phyloP scores from a whole-genome alignment of 2,113 vertebrate genomes.

The Onychostruthus taczanowskii region DNA sequence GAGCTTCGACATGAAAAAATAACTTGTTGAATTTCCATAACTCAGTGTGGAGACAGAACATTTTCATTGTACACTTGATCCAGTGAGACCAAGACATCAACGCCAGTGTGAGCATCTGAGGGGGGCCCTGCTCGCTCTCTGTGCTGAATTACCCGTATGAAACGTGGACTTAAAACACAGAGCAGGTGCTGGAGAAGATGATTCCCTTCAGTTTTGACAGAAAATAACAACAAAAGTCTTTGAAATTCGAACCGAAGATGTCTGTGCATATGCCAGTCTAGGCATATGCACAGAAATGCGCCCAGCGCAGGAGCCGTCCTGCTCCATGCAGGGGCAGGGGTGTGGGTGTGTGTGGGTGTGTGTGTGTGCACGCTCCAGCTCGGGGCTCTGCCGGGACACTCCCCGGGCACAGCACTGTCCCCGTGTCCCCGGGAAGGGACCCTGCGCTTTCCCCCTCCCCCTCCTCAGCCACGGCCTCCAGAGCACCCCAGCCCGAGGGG shows the following conservation, averaged over 20 bases:
- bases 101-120: too few relatives aligned
- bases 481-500: neutral
- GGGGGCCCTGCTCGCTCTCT: neutral
- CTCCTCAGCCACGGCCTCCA: neutral
- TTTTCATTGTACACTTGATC: neutral
- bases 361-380: too few relatives aligned
- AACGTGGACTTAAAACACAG: neutral
- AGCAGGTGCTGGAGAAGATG: neutral
- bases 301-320: too few relatives aligned
- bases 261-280: too few relatives aligned
- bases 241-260: neutral
- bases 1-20: neutral
- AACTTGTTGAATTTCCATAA: neutral
- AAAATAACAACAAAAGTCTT: neutral
- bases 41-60: neutral
- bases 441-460: too few relatives aligned
- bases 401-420: neutral
- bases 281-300: accelerated
- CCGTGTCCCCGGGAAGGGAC: neutral
- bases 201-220: neutral
- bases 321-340: too few relatives aligned
- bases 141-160: neutral
- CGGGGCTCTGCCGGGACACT: accelerated
- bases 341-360: too few relatives aligned
- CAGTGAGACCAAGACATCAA: neutral